Percentiles rank a stretch among this genome's conserved stretches.
Conservation (phyloP, 2,113 vertebrate genomes). For the Callithrix jacchus region DNA sequence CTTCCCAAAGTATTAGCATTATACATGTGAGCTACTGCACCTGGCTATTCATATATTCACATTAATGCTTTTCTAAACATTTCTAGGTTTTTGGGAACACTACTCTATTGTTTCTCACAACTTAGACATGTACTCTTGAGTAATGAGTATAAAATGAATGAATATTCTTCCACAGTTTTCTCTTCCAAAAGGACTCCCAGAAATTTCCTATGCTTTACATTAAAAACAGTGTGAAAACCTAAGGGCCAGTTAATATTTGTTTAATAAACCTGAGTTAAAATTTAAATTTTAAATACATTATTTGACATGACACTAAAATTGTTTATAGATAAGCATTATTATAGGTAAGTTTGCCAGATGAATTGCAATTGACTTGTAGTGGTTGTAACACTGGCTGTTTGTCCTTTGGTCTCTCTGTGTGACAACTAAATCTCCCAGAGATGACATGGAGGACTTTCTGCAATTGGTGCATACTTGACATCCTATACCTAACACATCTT, state of each 20-base stretch:
- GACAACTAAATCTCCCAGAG: background rate
- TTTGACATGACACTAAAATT: background rate
- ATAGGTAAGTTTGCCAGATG: background rate
- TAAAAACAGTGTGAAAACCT: background rate
- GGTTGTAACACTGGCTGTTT: background rate
- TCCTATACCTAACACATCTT: background rate
- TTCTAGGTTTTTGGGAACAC: background rate
- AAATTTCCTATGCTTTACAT: background rate
- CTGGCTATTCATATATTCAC: background rate
- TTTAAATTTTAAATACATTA: background rate
- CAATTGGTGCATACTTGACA: background rate
- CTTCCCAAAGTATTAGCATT: no score
- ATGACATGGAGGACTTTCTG: background rate
- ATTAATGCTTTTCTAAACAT: background rate
- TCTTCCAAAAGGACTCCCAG: background rate
- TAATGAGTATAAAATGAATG: background rate
- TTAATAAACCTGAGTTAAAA: background rate
- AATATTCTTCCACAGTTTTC: background rate
- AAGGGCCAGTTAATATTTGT: background rate
- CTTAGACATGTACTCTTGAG: background rate
- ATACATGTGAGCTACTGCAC: no score
- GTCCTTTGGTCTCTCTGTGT: background rate
- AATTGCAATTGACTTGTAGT: background rate
- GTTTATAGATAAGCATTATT: background rate
- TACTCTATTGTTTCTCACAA: background rate